Conservation (phyloP, 2,797 vertebrate species). For the Allobates femoralis region DNA sequence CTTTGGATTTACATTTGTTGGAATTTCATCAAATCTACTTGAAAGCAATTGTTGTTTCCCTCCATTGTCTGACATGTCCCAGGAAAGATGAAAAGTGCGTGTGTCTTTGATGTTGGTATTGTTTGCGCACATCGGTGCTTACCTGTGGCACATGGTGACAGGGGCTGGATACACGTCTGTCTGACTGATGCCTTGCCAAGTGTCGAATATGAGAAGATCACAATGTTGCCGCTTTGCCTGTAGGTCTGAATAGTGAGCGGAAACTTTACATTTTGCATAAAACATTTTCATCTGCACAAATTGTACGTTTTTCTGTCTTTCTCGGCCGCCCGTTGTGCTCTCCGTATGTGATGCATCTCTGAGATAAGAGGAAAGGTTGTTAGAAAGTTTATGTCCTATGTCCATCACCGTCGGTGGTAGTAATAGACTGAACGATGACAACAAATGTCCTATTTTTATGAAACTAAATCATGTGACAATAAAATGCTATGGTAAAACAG, state of each 20-base stretch:
- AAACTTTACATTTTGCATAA: neutral
- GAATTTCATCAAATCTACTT: constrained; percentile 15
- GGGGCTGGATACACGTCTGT: neutral
- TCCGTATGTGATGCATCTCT: neutral
- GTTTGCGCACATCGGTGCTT: neutral
- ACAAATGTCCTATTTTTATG: constrained; percentile 49
- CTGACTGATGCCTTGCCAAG: constrained; percentile 16
- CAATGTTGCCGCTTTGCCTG: neutral
- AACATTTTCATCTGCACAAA: neutral
- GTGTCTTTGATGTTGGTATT: constrained; percentile 29
- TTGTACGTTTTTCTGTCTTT: neutral
- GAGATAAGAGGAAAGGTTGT: neutral
- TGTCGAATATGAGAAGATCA: neutral
- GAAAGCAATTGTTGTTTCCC: constrained; percentile 20
- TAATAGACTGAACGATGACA: constrained; percentile 14
- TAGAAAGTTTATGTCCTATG: constrained; percentile 39
- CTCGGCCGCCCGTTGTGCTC: neutral
- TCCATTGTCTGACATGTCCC: constrained; percentile 14
- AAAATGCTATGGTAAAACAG: constrained; percentile 54
- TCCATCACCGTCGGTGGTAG: constrained; percentile 28
- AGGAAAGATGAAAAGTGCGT: constrained; percentile 20
- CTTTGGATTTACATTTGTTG: constrained; percentile 3
- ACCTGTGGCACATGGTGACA: neutral
- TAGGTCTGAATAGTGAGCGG: neutral
- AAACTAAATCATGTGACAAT: constrained; percentile 52